phyloP scores from a whole-genome alignment of 2,113 vertebrate species.

The Prunella himalayana region DNA sequence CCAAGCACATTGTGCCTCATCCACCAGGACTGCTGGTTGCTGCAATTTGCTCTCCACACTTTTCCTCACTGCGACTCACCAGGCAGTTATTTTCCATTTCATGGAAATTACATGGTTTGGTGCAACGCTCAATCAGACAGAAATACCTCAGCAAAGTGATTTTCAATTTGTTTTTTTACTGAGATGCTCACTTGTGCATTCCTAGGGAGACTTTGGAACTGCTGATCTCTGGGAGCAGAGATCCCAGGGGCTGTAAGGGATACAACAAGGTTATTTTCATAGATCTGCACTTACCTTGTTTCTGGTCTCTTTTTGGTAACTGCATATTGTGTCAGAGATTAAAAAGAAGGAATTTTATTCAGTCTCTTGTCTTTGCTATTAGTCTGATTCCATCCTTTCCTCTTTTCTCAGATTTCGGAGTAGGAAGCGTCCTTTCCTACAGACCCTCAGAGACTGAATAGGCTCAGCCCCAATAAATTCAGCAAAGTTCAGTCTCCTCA shows the following conservation, averaged over 20 bases:
- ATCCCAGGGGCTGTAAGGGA: background rate
- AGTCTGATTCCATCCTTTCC: background rate
- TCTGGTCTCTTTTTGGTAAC: background rate
- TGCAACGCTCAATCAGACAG: background rate
- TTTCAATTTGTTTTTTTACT: background rate
- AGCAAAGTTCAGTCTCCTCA: background rate
- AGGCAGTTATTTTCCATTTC: background rate
- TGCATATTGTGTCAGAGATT: background rate
- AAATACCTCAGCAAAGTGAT: background rate
- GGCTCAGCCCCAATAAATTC: background rate
- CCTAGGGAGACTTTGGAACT: background rate
- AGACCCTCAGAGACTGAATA: background rate
- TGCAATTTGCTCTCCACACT: background rate
- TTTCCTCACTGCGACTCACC: fast-evolving
- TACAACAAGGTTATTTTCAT: background rate
- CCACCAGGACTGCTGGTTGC: background rate
- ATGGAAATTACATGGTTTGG: background rate
- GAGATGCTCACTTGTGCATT: background rate
- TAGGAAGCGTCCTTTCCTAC: background rate
- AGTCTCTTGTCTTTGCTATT: background rate
- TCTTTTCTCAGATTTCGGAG: background rate
- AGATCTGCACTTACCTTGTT: background rate
- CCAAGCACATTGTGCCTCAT: fast-evolving
- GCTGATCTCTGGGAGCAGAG: background rate
- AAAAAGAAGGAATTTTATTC: background rate